phyloP scores from a whole-genome alignment of 2,113 vertebrate species.

The Neopipo cinnamomea region DNA sequence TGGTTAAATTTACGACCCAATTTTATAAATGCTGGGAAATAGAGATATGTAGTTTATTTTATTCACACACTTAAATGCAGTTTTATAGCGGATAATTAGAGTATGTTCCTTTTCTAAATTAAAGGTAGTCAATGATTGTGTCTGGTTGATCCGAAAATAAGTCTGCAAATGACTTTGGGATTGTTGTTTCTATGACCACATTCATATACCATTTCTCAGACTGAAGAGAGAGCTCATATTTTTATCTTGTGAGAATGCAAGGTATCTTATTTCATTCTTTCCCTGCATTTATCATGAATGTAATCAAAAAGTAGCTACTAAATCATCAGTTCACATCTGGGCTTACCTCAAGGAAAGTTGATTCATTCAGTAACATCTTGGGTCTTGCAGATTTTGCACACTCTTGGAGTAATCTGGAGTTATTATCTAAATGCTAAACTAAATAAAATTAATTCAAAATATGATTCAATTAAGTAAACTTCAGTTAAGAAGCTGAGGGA shows the following conservation, averaged over 20 bases:
- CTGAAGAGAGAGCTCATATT: neutral
- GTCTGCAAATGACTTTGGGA: neutral
- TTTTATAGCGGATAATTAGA: neutral
- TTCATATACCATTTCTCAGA: neutral
- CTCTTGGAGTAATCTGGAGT: neutral
- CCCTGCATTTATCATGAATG: neutral
- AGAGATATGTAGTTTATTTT: neutral
- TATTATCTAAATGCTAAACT: neutral
- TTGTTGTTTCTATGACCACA: neutral
- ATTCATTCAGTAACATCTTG: neutral
- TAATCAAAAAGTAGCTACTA: neutral
- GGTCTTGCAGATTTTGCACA: neutral
- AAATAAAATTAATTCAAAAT: neutral
- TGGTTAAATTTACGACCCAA: neutral
- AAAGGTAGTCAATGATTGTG: neutral
- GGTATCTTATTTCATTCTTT: neutral
- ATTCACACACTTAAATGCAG: neutral
- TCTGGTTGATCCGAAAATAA: neutral
- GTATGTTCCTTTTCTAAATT: neutral
- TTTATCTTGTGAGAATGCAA: neutral
- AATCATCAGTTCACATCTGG: neutral
- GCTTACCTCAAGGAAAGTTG: neutral
- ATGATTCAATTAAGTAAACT: neutral
- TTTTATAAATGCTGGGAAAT: neutral
- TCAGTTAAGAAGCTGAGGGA: slow-evolving; percentile 23